phyloP scores from a whole-genome alignment of 2,113 vertebrate species.

The Tinamus guttatus region DNA sequence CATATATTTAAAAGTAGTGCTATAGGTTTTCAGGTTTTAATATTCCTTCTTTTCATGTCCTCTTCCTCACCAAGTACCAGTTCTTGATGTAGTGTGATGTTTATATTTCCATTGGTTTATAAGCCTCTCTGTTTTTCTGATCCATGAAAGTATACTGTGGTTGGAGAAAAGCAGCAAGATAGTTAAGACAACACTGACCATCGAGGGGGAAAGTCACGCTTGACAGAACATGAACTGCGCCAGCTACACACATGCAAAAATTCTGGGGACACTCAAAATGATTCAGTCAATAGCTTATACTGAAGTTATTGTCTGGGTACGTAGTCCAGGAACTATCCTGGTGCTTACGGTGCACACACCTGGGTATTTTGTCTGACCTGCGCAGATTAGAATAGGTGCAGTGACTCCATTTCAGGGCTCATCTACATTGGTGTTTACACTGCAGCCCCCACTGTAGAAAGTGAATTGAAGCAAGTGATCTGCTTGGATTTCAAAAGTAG shows the following conservation, averaged over 20 bases:
- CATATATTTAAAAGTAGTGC: neutral
- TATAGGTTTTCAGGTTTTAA: neutral
- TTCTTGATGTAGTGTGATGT: neutral
- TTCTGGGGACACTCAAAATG: neutral
- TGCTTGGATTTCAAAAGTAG: neutral
- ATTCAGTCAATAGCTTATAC: neutral
- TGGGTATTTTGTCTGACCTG: neutral
- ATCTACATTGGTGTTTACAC: neutral
- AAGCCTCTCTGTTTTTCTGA: neutral
- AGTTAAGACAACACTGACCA: neutral
- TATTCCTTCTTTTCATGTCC: neutral
- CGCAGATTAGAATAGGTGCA: neutral
- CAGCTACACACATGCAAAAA: neutral
- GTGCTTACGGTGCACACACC: neutral
- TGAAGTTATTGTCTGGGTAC: neutral
- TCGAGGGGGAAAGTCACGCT: neutral
- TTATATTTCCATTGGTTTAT: neutral
- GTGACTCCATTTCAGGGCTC: neutral
- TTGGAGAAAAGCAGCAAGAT: neutral
- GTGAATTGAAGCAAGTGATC: neutral
- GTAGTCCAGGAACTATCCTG: neutral
- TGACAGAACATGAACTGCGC: neutral
- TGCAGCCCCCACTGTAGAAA: neutral
- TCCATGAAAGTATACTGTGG: neutral
- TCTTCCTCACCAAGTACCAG: neutral